phyloP scores from a whole-genome alignment of 2,888 invertebrate species.

The Smittia aterrima region DNA sequence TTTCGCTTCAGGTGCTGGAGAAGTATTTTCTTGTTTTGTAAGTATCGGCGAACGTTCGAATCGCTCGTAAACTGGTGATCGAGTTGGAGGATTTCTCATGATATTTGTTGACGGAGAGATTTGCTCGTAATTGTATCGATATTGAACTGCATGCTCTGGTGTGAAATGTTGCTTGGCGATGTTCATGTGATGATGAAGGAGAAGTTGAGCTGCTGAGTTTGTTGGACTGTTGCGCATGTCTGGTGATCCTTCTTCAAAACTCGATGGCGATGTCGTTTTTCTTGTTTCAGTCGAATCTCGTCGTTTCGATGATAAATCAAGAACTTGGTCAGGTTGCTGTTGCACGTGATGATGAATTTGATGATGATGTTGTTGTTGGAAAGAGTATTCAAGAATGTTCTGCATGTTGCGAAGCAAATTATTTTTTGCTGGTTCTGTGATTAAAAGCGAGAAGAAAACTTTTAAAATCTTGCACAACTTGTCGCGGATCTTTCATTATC shows the following conservation, averaged over 20 bases:
- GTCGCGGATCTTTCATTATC: background rate
- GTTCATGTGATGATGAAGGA: background rate
- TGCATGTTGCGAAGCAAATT: slow-evolving; percentile 29
- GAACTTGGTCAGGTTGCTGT: slow-evolving; percentile 46
- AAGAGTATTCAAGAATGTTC: slow-evolving; percentile 6
- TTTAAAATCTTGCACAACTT: background rate
- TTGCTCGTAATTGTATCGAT: slow-evolving; percentile 26
- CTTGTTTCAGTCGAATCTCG: slow-evolving; percentile 49
- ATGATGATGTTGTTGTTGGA: slow-evolving; percentile 27
- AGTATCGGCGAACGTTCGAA: slow-evolving; percentile 5
- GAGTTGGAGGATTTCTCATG: background rate
- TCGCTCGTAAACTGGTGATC: background rate
- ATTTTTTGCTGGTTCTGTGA: slow-evolving; percentile 29
- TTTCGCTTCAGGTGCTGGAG: slow-evolving; percentile 6
- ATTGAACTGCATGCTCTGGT: slow-evolving; percentile 33
- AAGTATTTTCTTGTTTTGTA: slow-evolving; percentile 12
- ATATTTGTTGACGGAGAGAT: slow-evolving; percentile 9
- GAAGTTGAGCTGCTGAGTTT: background rate
- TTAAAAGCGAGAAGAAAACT: background rate
- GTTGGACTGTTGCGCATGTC: slow-evolving; percentile 43
- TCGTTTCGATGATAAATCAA: slow-evolving; percentile 52
- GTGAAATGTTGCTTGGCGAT: background rate
- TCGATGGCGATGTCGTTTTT: slow-evolving; percentile 52
- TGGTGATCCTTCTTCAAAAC: slow-evolving; percentile 49
- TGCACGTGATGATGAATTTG: slow-evolving; percentile 8